A percentile compares a stretch with the other conserved stretches of the same genome.
These are phyloP conservation scores for Pantherophis alleghaniensis DNA, from an alignment of 2,797 vertebrate species.

Conservation along the genomic window DNA sequence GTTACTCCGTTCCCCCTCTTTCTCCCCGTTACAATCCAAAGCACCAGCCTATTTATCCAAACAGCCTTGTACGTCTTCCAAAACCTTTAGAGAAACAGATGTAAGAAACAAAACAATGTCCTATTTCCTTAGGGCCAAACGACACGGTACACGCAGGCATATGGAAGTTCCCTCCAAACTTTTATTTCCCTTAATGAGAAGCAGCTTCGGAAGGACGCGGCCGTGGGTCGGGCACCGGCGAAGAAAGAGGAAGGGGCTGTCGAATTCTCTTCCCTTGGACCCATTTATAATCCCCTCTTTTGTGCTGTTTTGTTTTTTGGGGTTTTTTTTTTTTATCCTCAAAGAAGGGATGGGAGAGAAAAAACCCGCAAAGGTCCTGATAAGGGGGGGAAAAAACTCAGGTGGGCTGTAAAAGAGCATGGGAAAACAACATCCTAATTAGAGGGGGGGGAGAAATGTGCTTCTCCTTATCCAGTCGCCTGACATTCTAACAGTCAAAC, in stretches of 20 bases:
- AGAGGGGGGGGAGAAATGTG: background rate
- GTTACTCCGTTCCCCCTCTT: background rate
- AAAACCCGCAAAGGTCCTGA: background rate
- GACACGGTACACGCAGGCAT: constrained; percentile 11
- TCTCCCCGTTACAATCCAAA: background rate
- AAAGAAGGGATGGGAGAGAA: background rate
- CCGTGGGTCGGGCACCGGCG: background rate
- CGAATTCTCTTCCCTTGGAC: background rate
- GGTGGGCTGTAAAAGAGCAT: background rate
- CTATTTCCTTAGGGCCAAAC: constrained; percentile 23
- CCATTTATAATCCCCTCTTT: background rate
- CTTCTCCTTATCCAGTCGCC: too few relatives aligned
- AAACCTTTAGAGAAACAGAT: constrained; percentile 21
- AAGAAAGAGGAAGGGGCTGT: background rate
- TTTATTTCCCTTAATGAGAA: background rate
- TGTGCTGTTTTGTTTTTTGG: background rate
- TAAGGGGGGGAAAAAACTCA: background rate
- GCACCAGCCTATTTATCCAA: background rate
- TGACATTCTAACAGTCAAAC: background rate
- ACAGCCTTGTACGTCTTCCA: constrained; percentile 12
- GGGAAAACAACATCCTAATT: too few relatives aligned
- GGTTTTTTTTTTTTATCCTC: background rate
- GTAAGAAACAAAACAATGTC: constrained; percentile 20
- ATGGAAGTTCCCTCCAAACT: background rate
- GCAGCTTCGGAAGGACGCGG: background rate